Conservation (phyloP, 2,888 invertebrate genomes). For the Bibio marci region DNA sequence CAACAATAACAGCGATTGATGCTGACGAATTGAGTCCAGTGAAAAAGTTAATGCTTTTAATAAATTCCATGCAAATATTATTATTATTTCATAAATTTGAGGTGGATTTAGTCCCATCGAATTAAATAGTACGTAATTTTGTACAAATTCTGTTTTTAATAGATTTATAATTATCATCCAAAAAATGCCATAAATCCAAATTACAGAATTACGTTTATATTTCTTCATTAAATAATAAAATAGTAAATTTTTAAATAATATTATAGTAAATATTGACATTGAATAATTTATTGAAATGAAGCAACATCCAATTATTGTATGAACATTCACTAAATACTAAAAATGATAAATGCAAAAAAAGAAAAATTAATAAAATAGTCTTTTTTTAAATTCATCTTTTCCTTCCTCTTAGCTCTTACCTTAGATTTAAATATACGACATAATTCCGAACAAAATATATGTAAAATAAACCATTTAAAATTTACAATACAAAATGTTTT, state of each 20-base stretch:
- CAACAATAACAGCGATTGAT: too few species aligned
- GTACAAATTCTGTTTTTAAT: slow-evolving; percentile 8
- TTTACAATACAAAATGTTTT: too few species aligned
- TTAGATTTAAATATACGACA: not conserved
- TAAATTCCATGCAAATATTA: slow-evolving; percentile 44
- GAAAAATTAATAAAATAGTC: too few species aligned
- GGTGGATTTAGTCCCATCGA: slow-evolving; percentile 5
- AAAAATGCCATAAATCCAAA: slow-evolving; percentile 1
- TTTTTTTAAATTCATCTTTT: too few species aligned
- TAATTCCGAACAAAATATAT: too few species aligned
- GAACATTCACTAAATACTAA: not conserved
- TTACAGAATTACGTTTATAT: not conserved
- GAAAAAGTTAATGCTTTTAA: slow-evolving; percentile 60
- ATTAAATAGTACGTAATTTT: too few species aligned
- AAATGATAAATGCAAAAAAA: too few species aligned
- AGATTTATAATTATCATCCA: slow-evolving; percentile 10
- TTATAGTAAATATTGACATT: not conserved
- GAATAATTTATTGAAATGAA: not conserved
- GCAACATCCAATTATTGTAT: not conserved
- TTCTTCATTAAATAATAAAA: not conserved
- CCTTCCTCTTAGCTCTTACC: too few species aligned
- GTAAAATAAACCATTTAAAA: too few species aligned
- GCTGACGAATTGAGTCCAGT: slow-evolving; percentile 34
- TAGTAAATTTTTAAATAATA: not conserved
- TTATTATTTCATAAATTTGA: slow-evolving; percentile 21